phyloP scores from a whole-genome alignment of 1,140 invertebrate species.

The Lanistes nyassanus region DNA sequence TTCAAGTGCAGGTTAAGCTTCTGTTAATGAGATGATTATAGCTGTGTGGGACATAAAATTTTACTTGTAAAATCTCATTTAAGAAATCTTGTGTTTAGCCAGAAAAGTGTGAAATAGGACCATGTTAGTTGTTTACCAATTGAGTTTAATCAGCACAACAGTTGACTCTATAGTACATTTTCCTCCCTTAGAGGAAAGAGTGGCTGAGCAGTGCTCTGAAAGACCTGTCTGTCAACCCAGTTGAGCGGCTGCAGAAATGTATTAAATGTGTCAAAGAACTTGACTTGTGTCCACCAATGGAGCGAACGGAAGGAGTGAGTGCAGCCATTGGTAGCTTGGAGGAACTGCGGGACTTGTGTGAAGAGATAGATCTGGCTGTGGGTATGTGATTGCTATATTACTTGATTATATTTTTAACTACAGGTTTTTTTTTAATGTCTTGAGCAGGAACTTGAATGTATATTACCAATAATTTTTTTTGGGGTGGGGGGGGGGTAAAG shows the following conservation, averaged over 20 bases:
- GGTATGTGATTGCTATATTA: constrained; percentile 65
- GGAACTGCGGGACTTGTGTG: constrained; percentile 74
- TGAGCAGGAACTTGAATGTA: background rate
- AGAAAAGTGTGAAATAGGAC: too few species aligned
- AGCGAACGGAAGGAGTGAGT: constrained; percentile 66
- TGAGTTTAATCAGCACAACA: too few species aligned
- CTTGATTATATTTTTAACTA: background rate
- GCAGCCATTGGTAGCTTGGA: constrained; percentile 72
- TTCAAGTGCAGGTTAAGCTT: too few species aligned
- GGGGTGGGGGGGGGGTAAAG: background rate
- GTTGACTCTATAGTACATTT: constrained; percentile 2
- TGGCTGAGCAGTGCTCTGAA: constrained; percentile 78
- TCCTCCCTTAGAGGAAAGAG: constrained; percentile 72
- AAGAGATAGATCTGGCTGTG: constrained; percentile 79
- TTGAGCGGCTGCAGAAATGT: constrained; percentile 73
- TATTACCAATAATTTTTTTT: background rate
- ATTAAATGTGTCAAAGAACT: constrained; percentile 71
- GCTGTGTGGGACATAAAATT: background rate
- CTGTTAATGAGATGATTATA: background rate
- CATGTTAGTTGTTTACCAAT: too few species aligned
- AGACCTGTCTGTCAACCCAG: constrained; percentile 75
- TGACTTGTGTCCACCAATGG: constrained; percentile 60
- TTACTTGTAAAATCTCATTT: background rate
- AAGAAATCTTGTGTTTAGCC: background rate
- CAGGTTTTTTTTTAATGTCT: background rate